These are phyloP conservation scores for Oligia strigilis DNA, from an alignment of 2,888 invertebrate genomes.

Conservation along the genomic window DNA sequence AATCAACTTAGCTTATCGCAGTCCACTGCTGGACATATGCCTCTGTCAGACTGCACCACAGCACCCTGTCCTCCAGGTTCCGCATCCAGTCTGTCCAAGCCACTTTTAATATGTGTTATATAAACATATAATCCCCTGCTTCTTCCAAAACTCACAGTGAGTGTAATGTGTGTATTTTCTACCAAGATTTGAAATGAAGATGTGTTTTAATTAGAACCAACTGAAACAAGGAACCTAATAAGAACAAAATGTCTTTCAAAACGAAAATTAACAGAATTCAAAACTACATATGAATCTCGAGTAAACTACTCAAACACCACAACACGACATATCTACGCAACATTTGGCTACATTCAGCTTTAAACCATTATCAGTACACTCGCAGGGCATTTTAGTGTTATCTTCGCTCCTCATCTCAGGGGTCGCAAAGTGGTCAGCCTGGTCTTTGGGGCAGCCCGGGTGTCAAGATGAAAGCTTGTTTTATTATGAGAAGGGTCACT, in stretches of 20 bases:
- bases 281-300: constrained; percentile 13
- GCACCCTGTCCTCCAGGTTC: no score
- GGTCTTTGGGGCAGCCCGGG: constrained; percentile 77
- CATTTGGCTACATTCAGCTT: constrained; percentile 85
- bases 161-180: no score
- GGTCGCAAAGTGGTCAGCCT: constrained; percentile 71
- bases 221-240: no score
- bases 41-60: no score
- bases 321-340: constrained; percentile 69
- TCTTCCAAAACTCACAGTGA: neutral
- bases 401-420: constrained; percentile 85
- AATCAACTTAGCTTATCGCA: no score
- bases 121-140: no score
- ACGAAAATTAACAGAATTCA: neutral
- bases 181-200: no score
- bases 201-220: neutral
- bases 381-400: constrained; percentile 84
- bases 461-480: constrained; percentile 87
- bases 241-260: neutral
- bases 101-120: no score
- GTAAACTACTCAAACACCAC: constrained; percentile 65
- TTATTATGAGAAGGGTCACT: constrained; percentile 84
- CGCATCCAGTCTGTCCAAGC: no score
- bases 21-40: no score
- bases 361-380: constrained; percentile 84